Percentiles rank a stretch among this genome's conserved stretches.
These are phyloP conservation scores for Orthonevra nobilis DNA, from an alignment of 2,888 invertebrate species.

Conservation along the genomic window DNA sequence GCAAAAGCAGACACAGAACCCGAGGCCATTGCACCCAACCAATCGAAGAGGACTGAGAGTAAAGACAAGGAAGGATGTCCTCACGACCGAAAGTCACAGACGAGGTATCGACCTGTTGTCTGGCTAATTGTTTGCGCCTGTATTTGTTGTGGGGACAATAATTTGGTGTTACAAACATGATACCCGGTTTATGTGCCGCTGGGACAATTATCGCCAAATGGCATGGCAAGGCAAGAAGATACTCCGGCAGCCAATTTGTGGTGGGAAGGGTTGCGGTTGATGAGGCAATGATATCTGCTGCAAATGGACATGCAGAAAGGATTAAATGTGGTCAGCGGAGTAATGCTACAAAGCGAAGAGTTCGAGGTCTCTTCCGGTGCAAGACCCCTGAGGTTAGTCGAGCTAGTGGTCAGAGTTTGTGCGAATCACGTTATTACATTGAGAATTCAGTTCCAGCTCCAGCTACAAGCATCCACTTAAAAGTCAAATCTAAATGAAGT, in stretches of 20 bases:
- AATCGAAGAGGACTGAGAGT: background rate
- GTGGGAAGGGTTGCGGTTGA: background rate
- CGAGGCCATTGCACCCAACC: constrained; percentile 10
- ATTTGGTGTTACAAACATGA: constrained; percentile 50
- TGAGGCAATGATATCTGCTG: background rate
- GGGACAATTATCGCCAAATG: constrained; percentile 10
- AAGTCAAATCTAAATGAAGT: constrained; percentile 57
- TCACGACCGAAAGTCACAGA: constrained; percentile 9
- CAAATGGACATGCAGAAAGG: constrained; percentile 30
- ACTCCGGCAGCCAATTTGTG: constrained; percentile 9
- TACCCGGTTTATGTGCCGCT: constrained; percentile 32
- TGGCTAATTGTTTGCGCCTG: constrained; percentile 20
- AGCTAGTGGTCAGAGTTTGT: background rate
- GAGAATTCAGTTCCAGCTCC: background rate
- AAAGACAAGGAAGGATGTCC: background rate
- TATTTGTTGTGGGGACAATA: constrained; percentile 13
- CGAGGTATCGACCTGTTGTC: constrained; percentile 57
- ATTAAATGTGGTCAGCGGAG: constrained; percentile 41
- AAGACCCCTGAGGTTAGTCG: background rate
- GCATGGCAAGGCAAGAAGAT: too few relatives aligned
- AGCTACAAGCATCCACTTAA: constrained; percentile 5
- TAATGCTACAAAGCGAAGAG: background rate
- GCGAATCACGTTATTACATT: background rate
- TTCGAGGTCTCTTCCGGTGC: background rate
- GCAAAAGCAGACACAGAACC: constrained; percentile 7